Conservation (phyloP, 2,888 invertebrate species). For the Drosophila diplacantha region DNA sequence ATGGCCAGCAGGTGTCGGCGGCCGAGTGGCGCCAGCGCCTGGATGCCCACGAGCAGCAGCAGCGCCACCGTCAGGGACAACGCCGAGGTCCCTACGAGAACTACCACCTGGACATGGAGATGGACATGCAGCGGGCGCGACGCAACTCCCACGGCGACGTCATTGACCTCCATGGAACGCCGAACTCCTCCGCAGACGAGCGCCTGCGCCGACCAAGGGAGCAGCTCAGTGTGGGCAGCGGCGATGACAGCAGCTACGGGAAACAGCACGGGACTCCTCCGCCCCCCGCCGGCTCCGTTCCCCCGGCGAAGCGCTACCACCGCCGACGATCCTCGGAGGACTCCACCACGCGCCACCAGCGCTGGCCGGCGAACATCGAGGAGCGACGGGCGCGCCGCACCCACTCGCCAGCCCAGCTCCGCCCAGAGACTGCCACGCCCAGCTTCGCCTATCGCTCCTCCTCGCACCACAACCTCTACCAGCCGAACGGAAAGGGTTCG, state of each 20-base stretch:
- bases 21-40: slow-evolving; percentile 73
- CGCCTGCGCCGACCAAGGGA: slow-evolving; percentile 65
- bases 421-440: slow-evolving; percentile 52
- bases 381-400: slow-evolving; percentile 66
- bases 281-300: slow-evolving; percentile 36
- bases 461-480: slow-evolving; percentile 82
- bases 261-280: slow-evolving; percentile 34
- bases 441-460: slow-evolving; percentile 78
- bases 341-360: slow-evolving; percentile 67
- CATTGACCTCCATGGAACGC: slow-evolving; percentile 59
- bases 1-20: slow-evolving; percentile 79
- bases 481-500: slow-evolving; percentile 64
- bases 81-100: slow-evolving; percentile 53
- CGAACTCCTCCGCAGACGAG: slow-evolving; percentile 71
- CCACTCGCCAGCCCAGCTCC: slow-evolving; percentile 57
- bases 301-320: slow-evolving; percentile 68
- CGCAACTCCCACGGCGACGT: slow-evolving; percentile 62
- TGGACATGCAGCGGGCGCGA: slow-evolving; percentile 62
- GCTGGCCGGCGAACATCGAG: slow-evolving; percentile 73
- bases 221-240: slow-evolving; percentile 49
- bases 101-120: slow-evolving; percentile 62
- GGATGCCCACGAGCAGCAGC: slow-evolving; percentile 68
- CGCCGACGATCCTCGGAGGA: slow-evolving; percentile 74
- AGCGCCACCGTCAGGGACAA: slow-evolving; percentile 57
- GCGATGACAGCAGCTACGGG: slow-evolving; percentile 66